Conservation (phyloP, 2,113 vertebrate species). For the Seriola aureovittata region DNA sequence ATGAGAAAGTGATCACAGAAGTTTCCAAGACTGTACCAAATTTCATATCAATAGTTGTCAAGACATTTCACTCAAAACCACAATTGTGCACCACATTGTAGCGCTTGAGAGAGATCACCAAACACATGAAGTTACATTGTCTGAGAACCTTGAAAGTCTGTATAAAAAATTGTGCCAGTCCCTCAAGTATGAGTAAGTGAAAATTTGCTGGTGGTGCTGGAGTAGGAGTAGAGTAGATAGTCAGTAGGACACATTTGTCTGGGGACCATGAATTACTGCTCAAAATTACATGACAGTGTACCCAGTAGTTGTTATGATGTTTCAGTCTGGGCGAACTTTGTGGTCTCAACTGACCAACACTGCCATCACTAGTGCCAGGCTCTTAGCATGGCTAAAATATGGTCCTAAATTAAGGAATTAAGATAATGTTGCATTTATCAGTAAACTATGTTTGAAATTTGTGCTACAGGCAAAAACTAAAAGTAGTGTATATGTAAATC, state of each 20-base stretch:
- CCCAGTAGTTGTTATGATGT: neutral
- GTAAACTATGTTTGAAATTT: neutral
- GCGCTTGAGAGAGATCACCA: too few species aligned
- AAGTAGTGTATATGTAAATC: neutral
- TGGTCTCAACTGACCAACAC: neutral
- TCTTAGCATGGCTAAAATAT: neutral
- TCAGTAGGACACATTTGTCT: too few species aligned
- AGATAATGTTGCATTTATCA: neutral
- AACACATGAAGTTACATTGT: too few species aligned
- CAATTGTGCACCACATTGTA: too few species aligned
- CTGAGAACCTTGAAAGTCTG: too few species aligned
- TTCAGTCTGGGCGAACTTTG: neutral
- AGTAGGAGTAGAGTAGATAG: too few species aligned
- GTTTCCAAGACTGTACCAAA: neutral
- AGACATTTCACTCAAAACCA: too few species aligned
- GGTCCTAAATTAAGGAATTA: neutral
- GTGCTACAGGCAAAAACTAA: constrained; percentile 1
- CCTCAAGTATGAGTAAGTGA: too few species aligned
- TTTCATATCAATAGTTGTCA: neutral
- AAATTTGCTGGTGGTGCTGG: too few species aligned
- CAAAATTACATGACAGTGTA: neutral
- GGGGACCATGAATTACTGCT: neutral
- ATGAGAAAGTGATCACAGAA: neutral
- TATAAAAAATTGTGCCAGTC: too few species aligned
- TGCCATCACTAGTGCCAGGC: neutral